phyloP scores from a whole-genome alignment of 2,797 vertebrate species.

The Microctenopoma lineatum region DNA sequence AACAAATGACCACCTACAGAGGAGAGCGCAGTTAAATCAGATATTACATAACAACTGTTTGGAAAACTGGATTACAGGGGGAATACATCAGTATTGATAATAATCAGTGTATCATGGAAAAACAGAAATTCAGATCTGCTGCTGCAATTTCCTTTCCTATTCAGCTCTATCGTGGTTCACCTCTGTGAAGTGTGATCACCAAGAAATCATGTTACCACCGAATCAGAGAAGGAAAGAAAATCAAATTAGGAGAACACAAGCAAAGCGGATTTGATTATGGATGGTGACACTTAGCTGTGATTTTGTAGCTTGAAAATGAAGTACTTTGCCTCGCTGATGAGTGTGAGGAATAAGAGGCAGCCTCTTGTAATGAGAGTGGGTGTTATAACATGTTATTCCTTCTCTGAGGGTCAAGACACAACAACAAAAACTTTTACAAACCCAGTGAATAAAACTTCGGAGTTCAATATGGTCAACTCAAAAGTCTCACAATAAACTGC shows the following conservation, averaged over 20 bases:
- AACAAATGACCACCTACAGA: slow-evolving; percentile 39
- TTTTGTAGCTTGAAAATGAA: slow-evolving; percentile 37
- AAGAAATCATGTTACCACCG: slow-evolving; percentile 16
- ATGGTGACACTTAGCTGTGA: slow-evolving; percentile 34
- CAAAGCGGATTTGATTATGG: slow-evolving; percentile 39
- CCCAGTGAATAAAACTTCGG: slow-evolving; percentile 1
- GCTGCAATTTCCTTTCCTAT: slow-evolving; percentile 8
- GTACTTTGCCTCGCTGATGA: slow-evolving; percentile 39
- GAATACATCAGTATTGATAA: slow-evolving; percentile 19
- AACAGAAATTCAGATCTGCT: background rate
- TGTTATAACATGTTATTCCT: slow-evolving; percentile 19
- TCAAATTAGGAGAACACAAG: slow-evolving; percentile 31
- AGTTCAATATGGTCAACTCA: slow-evolving; percentile 9
- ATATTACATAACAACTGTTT: slow-evolving; percentile 22
- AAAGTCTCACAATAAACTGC: slow-evolving; percentile 2
- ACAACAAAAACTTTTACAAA: slow-evolving; percentile 34
- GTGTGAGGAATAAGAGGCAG: slow-evolving; percentile 18
- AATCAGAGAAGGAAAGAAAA: slow-evolving; percentile 31
- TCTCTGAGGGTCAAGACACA: slow-evolving; percentile 11
- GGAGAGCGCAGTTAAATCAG: slow-evolving; percentile 9
- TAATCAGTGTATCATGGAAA: slow-evolving; percentile 8
- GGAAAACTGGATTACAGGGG: slow-evolving; percentile 31
- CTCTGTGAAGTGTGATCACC: slow-evolving; percentile 4
- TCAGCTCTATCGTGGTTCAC: background rate
- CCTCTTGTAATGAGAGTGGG: slow-evolving; percentile 29